Conservation (phyloP, 2,113 vertebrate genomes). For the Polypterus senegalus region DNA sequence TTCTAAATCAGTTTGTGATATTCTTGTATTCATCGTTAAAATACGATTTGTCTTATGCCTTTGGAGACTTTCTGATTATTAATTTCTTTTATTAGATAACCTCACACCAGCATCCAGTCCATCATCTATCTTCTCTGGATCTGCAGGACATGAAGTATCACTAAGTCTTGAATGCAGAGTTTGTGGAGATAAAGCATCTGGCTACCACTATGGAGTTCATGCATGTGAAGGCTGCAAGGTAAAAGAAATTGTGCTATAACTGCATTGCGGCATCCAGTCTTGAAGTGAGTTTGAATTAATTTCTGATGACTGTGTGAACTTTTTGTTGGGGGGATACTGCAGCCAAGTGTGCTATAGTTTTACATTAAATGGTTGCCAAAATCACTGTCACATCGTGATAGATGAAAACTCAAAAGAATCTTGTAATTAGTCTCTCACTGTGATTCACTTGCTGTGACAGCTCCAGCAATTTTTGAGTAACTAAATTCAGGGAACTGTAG, state of each 20-base stretch:
- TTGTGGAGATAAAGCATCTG: constrained; percentile 87
- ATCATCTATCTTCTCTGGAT: constrained; percentile 46
- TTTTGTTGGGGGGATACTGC: too few relatives aligned
- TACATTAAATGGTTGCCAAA: too few relatives aligned
- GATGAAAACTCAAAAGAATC: too few relatives aligned
- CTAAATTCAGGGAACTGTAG: too few relatives aligned
- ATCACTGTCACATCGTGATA: too few relatives aligned
- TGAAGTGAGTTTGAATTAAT: too few relatives aligned
- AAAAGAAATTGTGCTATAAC: constrained; percentile 17
- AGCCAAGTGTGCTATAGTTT: too few relatives aligned
- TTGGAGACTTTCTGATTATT: constrained; percentile 17
- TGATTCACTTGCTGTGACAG: too few relatives aligned
- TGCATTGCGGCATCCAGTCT: too few relatives aligned
- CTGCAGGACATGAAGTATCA: constrained; percentile 39
- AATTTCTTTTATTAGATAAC: constrained; percentile 48
- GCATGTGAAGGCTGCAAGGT: constrained; percentile 98
- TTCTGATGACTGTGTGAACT: too few relatives aligned
- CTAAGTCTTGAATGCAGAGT: constrained; percentile 82
- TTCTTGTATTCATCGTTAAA: not conserved
- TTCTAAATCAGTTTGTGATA: not conserved
- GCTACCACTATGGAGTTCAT: constrained; percentile 96
- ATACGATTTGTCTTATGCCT: not conserved
- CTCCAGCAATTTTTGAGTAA: too few relatives aligned
- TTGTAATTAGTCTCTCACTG: too few relatives aligned
- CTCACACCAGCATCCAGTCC: constrained; percentile 86